phyloP scores from a whole-genome alignment of 1,140 invertebrate species.

The Oppia nitens region DNA sequence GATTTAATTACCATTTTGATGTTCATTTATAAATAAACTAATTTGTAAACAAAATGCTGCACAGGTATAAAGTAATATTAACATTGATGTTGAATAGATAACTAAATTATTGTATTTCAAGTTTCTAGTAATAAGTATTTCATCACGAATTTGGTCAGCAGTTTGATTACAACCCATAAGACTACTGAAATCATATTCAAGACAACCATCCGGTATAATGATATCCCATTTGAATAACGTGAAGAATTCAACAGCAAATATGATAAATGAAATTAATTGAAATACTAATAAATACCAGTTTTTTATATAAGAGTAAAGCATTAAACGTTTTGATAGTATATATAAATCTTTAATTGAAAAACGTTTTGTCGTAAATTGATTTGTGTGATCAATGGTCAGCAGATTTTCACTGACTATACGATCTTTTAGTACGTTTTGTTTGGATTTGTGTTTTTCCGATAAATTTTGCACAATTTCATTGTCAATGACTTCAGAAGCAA shows the following conservation, averaged over 20 bases:
- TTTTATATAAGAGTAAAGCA: not conserved
- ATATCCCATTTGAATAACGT: not conserved
- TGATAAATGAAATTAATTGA: not conserved
- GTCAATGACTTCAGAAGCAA: not conserved
- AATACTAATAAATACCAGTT: not conserved
- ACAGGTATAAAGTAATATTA: not conserved
- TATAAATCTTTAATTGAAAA: not conserved
- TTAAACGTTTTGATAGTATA: not conserved
- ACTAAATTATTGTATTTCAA: not conserved
- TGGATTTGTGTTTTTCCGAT: not conserved
- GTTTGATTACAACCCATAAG: not conserved
- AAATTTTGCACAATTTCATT: not conserved
- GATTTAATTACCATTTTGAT: not conserved
- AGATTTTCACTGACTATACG: not conserved
- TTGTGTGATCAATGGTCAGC: not conserved
- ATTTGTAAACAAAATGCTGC: not conserved
- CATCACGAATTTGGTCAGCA: not conserved
- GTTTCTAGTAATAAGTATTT: not conserved
- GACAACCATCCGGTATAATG: not conserved
- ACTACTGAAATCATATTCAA: not conserved
- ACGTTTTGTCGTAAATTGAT: not conserved
- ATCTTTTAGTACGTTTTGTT: not conserved
- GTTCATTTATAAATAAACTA: not conserved
- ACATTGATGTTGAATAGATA: too few species aligned
- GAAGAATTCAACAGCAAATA: not conserved